Base-by-base conservation (phyloP, 2,113 vertebrate species). In the Silurus asotus region DNA sequence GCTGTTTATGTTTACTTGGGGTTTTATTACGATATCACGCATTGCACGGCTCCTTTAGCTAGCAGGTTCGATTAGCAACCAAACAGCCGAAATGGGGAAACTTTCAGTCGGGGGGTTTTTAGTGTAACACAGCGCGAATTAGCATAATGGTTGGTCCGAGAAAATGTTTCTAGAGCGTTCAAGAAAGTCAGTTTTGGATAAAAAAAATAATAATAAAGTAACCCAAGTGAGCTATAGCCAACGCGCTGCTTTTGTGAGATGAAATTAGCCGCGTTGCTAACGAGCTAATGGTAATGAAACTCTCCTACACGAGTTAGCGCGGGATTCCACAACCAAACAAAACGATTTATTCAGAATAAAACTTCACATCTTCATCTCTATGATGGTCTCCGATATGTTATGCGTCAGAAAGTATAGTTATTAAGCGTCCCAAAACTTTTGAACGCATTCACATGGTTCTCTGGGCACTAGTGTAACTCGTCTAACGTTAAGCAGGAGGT, bases 51-150 rank as follows among this genome's bases (percentile, higher is more conserved):
- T 58, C 13, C 77, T 84, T 59, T 59, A 72, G 82, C 82, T 83
- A 84, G 82, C 82, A n/a, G 58, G 25, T 79, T 83, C 48, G 25
- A 45, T 83, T 83, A 83, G 82, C 82, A 37, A 37, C 37, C 37
- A 37, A 37, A 37, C 37, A 37, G 37, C 37, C 37, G 37, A 37
- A 37, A 37, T 37, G 37, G 37, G 3, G 37, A 37, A 37, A 37
- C 37, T 37, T 53, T 14, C 2, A 8, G 6, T 37, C 7, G 19
- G 61, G 19, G 61, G 0, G 19, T 67, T 13, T 13, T 74, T 23
- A 0, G 6, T 72, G 28, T 19, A 45, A 61, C 56, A 13, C 10
- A 25, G 25, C 28, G 8, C 15, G 61, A 10, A 51, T 48, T 13
- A 37, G 37, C 37, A 37, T 37, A 37, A 37, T 37, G 37, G 37